phyloP scores from a whole-genome alignment of 2,888 invertebrate genomes.

The Megalurothrips usitatus region DNA sequence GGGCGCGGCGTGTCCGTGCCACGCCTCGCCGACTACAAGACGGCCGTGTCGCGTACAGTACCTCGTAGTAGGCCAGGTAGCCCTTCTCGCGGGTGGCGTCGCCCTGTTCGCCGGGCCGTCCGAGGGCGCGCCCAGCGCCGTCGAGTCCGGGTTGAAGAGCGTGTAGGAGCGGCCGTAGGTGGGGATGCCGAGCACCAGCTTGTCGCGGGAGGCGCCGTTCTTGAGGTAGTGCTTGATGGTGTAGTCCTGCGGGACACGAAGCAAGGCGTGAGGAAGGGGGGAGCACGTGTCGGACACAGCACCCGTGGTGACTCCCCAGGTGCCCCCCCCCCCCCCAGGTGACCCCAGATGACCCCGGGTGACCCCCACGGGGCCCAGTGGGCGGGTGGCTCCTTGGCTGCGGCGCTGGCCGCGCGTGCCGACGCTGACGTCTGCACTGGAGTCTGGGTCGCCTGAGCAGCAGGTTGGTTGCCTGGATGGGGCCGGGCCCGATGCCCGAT shows the following conservation, averaged over 20 bases:
- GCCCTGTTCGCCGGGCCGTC: constrained; percentile 86
- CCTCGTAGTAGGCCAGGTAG: constrained; percentile 89
- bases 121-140: constrained; percentile 80
- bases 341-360: too few species aligned
- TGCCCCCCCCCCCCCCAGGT: too few species aligned
- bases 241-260: constrained; percentile 59
- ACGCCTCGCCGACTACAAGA: not conserved
- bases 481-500: too few species aligned
- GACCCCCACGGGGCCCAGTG: too few species aligned
- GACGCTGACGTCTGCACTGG: not conserved
- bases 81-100: constrained; percentile 89
- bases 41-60: constrained; percentile 43
- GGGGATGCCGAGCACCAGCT: constrained; percentile 80
- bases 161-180: constrained; percentile 89
- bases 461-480: not conserved
- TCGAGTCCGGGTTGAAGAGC: constrained; percentile 76
- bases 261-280: too few species aligned
- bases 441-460: not conserved
- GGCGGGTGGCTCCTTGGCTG: too few species aligned
- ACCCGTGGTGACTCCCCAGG: too few species aligned
- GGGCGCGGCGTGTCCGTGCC: too few species aligned
- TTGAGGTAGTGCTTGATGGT: constrained; percentile 78
- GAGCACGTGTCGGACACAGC: too few species aligned
- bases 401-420: not conserved
- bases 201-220: constrained; percentile 71